These are phyloP conservation scores for Oreonectes daqikongensis DNA, from an alignment of 2,797 vertebrate genomes.

Conservation along the genomic window DNA sequence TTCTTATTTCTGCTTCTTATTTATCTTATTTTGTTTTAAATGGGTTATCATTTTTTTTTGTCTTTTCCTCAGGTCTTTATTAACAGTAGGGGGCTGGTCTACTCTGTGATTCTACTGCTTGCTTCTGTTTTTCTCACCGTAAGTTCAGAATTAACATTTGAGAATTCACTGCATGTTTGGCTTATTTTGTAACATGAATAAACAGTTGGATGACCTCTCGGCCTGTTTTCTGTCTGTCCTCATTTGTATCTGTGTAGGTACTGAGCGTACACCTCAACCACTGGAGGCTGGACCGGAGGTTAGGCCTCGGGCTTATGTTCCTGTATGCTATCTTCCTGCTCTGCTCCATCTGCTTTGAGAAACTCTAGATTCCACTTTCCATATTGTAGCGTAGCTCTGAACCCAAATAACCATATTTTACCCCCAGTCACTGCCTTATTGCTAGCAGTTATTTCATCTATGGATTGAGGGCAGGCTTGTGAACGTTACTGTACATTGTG, in stretches of 20 bases:
- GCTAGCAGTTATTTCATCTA: slow-evolving; percentile 24
- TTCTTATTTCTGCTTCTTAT: no score
- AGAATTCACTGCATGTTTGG: background rate
- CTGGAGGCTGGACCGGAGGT: slow-evolving; percentile 78
- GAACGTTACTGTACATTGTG: background rate
- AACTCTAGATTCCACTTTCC: slow-evolving; percentile 62
- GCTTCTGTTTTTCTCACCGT: slow-evolving; percentile 82
- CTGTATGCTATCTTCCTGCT: slow-evolving; percentile 81
- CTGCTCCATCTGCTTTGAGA: slow-evolving; percentile 77
- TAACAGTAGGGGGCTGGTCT: slow-evolving; percentile 82
- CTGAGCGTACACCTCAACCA: slow-evolving; percentile 79
- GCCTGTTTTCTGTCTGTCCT: background rate
- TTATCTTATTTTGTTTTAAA: no score
- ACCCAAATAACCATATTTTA: slow-evolving; percentile 4
- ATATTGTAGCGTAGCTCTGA: slow-evolving; percentile 7
- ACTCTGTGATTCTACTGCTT: slow-evolving; percentile 81
- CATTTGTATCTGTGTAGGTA: slow-evolving; percentile 68
- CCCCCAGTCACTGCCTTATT: slow-evolving; percentile 29
- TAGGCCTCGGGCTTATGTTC: slow-evolving; percentile 76
- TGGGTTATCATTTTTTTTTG: no score
- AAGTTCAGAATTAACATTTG: slow-evolving; percentile 60
- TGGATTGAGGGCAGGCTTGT: slow-evolving; percentile 7
- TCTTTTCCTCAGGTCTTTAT: slow-evolving; percentile 74
- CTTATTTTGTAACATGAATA: background rate
- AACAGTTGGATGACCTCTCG: background rate